Evolutionary conservation across 2,797 vertebrate genomes (phyloP).

Genomic region (Poliocrania exsul): DNA sequence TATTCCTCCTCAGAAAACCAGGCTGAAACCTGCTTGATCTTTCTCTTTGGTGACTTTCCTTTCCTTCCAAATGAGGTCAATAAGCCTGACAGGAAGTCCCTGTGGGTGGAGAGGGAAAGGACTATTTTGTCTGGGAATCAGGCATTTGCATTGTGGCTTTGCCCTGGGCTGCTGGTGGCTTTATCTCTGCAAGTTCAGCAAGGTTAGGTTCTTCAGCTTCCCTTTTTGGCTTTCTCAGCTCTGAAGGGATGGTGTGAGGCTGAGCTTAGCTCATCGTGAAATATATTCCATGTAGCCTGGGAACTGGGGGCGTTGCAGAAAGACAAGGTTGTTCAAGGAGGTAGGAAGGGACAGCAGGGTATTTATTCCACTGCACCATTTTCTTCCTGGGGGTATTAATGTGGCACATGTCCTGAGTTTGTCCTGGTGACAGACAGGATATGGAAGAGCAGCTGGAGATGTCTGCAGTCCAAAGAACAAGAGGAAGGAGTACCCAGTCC

Average conservation of each 20-base stretch:
- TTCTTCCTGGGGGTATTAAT: background rate
- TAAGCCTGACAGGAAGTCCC: background rate
- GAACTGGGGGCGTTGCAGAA: conserved; percentile 30
- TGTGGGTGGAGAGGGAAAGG: background rate
- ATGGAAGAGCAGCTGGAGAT: background rate
- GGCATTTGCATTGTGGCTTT: background rate
- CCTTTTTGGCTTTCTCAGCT: conserved; percentile 33
- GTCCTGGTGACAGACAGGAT: background rate
- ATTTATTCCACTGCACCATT: background rate
- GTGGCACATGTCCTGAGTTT: background rate
- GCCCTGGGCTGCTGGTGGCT: background rate
- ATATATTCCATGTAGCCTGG: conserved; percentile 8
- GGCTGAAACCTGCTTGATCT: background rate
- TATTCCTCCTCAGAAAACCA: background rate
- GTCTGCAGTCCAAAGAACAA: background rate
- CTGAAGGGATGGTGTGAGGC: conserved; percentile 24
- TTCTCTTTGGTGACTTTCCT: background rate
- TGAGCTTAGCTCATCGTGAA: conserved; percentile 39
- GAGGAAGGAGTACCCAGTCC: background rate
- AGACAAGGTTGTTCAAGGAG: conserved; percentile 34
- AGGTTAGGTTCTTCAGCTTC: conserved; percentile 38
- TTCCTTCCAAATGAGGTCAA: background rate
- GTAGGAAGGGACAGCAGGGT: background rate
- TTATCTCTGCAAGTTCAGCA: conserved; percentile 6
- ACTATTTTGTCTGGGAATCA: background rate